phyloP scores from a whole-genome alignment of 2,797 vertebrate species.

The Urosaurus nigricauda region DNA sequence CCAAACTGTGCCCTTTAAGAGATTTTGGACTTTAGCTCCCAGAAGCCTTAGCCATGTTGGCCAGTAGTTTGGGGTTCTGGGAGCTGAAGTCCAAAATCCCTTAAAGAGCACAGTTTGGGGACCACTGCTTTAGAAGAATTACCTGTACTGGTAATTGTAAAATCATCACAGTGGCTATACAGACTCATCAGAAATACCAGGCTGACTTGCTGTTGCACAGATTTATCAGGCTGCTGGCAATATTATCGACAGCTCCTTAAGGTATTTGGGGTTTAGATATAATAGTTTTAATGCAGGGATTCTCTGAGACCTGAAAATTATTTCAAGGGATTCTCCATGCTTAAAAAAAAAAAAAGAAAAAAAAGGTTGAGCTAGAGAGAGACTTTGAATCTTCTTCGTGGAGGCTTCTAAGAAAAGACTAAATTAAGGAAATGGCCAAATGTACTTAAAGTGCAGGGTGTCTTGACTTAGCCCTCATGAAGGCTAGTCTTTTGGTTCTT shows the following conservation, averaged over 20 bases:
- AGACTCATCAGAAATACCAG: background rate
- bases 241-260: background rate
- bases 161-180: background rate
- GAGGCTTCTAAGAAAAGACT: background rate
- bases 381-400: background rate
- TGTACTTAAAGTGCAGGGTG: background rate
- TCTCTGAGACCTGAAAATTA: too few relatives aligned
- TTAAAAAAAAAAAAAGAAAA: too few relatives aligned
- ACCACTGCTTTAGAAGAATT: too few relatives aligned
- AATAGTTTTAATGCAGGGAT: too few relatives aligned
- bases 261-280: too few relatives aligned
- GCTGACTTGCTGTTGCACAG: background rate
- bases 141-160: background rate
- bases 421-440: background rate
- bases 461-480: background rate
- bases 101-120: too few relatives aligned
- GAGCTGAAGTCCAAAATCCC: too few relatives aligned
- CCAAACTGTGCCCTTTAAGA: too few relatives aligned
- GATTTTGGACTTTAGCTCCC: too few relatives aligned
- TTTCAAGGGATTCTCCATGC: too few relatives aligned
- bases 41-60: too few relatives aligned
- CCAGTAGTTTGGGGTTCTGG: too few relatives aligned
- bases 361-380: background rate
- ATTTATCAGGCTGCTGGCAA: background rate
- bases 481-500: background rate